Evolutionary conservation across 2,888 invertebrate genomes (phyloP), one percentile per base, ranked within the genome.

Genomic region (Ectobius pallidus): DNA sequence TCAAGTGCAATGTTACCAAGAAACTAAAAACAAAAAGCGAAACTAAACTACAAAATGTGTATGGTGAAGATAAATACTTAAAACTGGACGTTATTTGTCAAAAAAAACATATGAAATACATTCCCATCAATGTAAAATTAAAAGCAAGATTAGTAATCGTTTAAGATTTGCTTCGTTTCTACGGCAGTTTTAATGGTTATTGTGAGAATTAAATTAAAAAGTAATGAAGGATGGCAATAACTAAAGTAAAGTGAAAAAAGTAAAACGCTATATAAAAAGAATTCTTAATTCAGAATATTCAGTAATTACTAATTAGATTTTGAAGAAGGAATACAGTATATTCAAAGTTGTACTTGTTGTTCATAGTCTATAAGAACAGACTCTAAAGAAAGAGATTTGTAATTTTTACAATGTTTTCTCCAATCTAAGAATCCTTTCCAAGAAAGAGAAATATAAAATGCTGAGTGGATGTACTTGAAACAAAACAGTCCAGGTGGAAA

Each of bases 1-100:
- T 58, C 58, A 58, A 58, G 30, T 58, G 58, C 3, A 58, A 58
- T n/a, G 58, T 58, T 58, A 58, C 58, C 58, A 30, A 58, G 18
- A 30, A 25, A n/a, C 6, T n/a, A 25, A 14, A 25, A 58, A 30
- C 27, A 4, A 30, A 58, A 18, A 3, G 11, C 27, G 58, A 30
- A 58, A 58, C 7, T 7, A n/a, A 34, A 34, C 6, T 34, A 11
- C 34, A 34, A 34, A 34, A 34, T 34, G n/a, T n/a, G n/a, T 34
- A 34, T 34, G 11, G 6, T 34, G 34, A 34, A 34, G 34, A 34
- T 30, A 14, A 58, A 52, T 22, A 2, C 6, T 6, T 52, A 52
- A 14, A 1, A 16, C 16, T 2, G n/a, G 14, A 58, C 9, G 18
- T 3, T 1, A 52, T 22, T 1, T 49, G 4, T 22, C 11, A 27